Base-by-base conservation (phyloP, 2,113 vertebrate species). In the Gadus chalcogrammus region DNA sequence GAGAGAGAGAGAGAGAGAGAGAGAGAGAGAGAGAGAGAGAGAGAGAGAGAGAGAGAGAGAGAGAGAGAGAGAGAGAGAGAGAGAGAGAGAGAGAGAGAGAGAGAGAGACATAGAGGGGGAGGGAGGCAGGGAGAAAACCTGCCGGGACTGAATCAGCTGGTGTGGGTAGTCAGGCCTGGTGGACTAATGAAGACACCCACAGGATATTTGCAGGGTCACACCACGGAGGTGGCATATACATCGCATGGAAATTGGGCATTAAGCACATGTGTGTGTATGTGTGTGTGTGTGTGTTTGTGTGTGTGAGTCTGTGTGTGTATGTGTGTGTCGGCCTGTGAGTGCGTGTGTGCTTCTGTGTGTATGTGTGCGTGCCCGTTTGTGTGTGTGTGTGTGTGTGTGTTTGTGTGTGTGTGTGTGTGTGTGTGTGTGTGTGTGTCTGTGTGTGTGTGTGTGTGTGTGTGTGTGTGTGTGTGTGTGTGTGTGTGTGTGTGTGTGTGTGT, bases 151-250 rank as follows among this genome's bases (percentile, higher is more conserved):
- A 92, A 92, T 92, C 88, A 91, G 89, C 87, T 82, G 72, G 83
- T 84, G 87, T 88, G 80, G 83, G 79, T 86, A 85, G 78, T 79
- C 82, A 84, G 84, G 85, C 81, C 87, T 78, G 68, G 65, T 67
- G 68, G 84, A 82, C 84, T 93, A 90, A 92, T 92, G 90, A 90
- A 90, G 87, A 89, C 84, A 87, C 89, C 91, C 87, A 88, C 89
- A 89, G 91, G 92, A 90, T 91, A 91, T 92, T 91, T 93, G 87
- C 85, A 84, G 90, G 91, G 86, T 91, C 86, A 89, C 88, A 87
- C 90, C 82, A 88, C 90, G 88, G 83, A 91, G 82, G 82, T 89
- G 80, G 79, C 82, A 76, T 72, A 79, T 87, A 88, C 79, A 78
- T 78, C 58, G 76, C 55, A 78, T 86, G 86, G 81, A 90, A 91